Evolutionary conservation across 2,888 invertebrate species (phyloP).

Genomic region (Biston betularia): DNA sequence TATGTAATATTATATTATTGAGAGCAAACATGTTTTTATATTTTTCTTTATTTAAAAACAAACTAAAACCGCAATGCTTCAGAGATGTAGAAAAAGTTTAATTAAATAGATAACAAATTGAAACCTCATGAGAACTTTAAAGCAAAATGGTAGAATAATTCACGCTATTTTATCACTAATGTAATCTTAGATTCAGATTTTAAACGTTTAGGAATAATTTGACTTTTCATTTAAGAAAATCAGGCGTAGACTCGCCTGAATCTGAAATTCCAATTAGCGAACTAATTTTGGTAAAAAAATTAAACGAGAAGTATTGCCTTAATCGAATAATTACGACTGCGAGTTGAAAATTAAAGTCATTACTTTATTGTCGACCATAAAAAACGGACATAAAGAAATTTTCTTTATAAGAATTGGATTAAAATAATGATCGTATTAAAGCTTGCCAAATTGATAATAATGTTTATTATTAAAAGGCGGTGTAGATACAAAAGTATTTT

Average conservation of each 20-base stretch:
- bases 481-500: slow-evolving; percentile 67
- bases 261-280: slow-evolving; percentile 39
- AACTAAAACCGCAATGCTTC: neutral
- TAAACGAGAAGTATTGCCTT: slow-evolving; percentile 37
- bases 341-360: slow-evolving; percentile 43
- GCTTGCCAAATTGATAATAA: slow-evolving; percentile 84
- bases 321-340: slow-evolving; percentile 43
- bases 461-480: slow-evolving; percentile 64
- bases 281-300: slow-evolving; percentile 40
- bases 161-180: neutral
- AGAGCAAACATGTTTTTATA: too few species aligned
- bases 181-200: neutral
- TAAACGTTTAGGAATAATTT: neutral
- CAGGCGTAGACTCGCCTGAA: slow-evolving; percentile 20
- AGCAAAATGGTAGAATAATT: neutral
- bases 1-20: too few species aligned
- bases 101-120: neutral
- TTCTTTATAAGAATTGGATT: slow-evolving; percentile 51
- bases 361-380: slow-evolving; percentile 41
- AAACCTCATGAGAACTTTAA: slow-evolving; percentile 1
- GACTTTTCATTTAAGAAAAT: slow-evolving; percentile 4
- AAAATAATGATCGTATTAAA: slow-evolving; percentile 65
- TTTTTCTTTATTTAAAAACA: neutral
- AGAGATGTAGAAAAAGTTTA: too few species aligned
- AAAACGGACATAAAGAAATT: slow-evolving; percentile 44